Evolutionary conservation across 2,113 vertebrate species (phyloP).

Genomic region (Himantopus leucocephalus): DNA sequence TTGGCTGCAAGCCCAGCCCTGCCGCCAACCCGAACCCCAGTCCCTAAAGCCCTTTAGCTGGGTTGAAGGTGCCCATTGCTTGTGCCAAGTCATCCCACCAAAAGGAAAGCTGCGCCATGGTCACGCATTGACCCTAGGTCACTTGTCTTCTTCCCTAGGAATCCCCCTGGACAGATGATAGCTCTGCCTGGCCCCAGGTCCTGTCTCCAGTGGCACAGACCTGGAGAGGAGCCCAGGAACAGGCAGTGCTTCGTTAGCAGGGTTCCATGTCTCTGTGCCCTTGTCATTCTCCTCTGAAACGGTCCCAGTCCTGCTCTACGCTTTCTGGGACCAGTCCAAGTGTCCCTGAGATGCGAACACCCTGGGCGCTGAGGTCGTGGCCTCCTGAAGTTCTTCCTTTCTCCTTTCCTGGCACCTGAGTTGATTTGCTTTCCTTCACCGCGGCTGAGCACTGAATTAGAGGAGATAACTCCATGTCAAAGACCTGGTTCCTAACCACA

Average conservation of each 20-base stretch:
- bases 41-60: neutral
- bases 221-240: neutral
- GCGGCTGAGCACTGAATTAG: neutral
- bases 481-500: neutral
- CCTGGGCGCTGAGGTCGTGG: neutral
- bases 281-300: neutral
- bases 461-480: neutral
- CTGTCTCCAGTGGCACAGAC: neutral
- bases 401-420: neutral
- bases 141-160: neutral
- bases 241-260: neutral
- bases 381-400: neutral
- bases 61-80: neutral
- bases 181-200: neutral
- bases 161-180: neutral
- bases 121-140: neutral
- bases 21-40: neutral
- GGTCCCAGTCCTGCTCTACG: neutral
- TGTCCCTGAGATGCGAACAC: neutral
- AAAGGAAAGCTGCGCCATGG: neutral
- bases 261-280: neutral
- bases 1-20: neutral
- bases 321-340: neutral
- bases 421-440: neutral
- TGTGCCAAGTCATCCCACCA: neutral